Evolutionary conservation across 2,797 vertebrate species (phyloP), one percentile per base, ranked within the genome.

Genomic region (Manis pentadactyla): DNA sequence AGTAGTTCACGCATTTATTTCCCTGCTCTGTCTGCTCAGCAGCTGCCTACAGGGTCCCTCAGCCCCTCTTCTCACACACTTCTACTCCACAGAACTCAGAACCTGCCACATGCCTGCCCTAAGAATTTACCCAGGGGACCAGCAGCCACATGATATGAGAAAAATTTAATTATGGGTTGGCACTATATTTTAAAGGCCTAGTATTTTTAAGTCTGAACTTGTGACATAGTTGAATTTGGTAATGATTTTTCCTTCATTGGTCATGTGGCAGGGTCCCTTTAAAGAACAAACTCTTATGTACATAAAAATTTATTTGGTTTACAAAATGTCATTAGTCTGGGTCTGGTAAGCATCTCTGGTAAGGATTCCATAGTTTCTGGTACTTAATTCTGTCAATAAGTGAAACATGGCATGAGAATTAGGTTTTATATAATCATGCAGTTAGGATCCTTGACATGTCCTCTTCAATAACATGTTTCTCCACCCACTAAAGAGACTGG

Each of bases 151-250:
- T 59, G 37, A 86, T 74, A 12, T 34, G 42, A 37, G 49, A 75
- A 74, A 88, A 23, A 14, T 59, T 88, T 87, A 27, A 66, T 78
- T 77, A 37, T 27, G 37, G 15, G 6, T 79, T 93, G 78, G 79
- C 39, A 59, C n/a, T 59, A 5, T 84, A 61, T 71, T 96, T 84
- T 75, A 39, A 75, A 84, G 68, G 37, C 37, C 46, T 21, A 39
- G 51, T 53, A 37, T 74, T 78, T 87, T 66, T 63, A 97, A 81
- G 82, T 95, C 59, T 46, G 39, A 87, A 82, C 83, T 73, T 68
- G 37, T 53, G 73, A 53, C 5, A 37, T 7, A 63, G 25, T 21
- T 96, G 51, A 39, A 73, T 95, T 93, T 77, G 53, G 53, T 94
- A 75, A 51, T 66, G 49, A 55, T 55, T 83, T 69, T 86, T 88